These are phyloP conservation scores for Cephus spinipes DNA, from an alignment of 2,888 invertebrate species.

Conservation along the genomic window DNA sequence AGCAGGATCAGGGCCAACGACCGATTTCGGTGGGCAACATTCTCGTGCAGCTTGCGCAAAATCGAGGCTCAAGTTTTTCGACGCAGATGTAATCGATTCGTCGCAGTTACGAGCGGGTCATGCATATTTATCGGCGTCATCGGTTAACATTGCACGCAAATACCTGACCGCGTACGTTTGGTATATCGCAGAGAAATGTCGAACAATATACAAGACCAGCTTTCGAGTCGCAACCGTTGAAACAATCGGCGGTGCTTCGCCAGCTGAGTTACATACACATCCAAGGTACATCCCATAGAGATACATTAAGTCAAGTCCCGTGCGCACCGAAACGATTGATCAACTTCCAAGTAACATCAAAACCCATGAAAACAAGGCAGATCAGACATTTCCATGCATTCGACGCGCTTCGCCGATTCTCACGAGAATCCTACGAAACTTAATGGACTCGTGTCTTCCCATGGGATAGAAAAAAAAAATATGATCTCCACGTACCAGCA, in stretches of 20 bases:
- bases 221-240: background rate
- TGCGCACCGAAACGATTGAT: background rate
- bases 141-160: conserved; percentile 31
- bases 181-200: background rate
- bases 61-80: background rate
- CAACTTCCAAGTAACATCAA: background rate
- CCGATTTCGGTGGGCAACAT: conserved; percentile 45
- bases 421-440: background rate
- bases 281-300: background rate
- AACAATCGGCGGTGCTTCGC: background rate
- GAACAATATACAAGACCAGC: background rate
- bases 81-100: conserved; percentile 34
- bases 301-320: background rate
- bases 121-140: conserved; percentile 43
- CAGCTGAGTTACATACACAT: background rate
- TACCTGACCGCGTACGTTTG: background rate
- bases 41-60: conserved; percentile 18
- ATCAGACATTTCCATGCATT: too few relatives aligned
- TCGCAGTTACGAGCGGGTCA: conserved; percentile 37
- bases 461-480: background rate
- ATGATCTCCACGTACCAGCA: background rate
- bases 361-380: too few relatives aligned
- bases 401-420: too few relatives aligned
- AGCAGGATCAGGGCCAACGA: conserved; percentile 35
- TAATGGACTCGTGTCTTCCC: background rate